phyloP scores from a whole-genome alignment of 2,797 vertebrate genomes.

The Eupleurogrammus muticus region DNA sequence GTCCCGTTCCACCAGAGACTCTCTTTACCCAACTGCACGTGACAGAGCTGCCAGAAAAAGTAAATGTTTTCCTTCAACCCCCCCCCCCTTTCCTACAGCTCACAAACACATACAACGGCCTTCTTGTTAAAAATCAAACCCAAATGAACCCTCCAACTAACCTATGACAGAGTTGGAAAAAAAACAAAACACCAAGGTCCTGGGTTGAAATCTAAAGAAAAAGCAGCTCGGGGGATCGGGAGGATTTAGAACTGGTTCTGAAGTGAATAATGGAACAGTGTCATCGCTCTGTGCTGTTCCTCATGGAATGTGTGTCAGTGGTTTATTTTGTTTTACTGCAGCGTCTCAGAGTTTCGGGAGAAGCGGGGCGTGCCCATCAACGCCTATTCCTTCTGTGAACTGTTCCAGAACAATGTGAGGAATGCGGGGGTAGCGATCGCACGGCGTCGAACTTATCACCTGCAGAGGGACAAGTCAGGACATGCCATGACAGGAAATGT shows the following conservation, averaged over 20 bases:
- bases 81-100: constrained; percentile 18
- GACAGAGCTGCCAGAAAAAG: constrained; percentile 22
- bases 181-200: neutral
- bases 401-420: constrained; percentile 45
- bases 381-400: constrained; percentile 6
- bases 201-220: constrained; percentile 5
- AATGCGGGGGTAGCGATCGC: constrained; percentile 59
- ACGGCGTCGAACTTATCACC: neutral
- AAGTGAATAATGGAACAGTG: constrained; percentile 32
- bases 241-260: constrained; percentile 22
- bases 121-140: neutral
- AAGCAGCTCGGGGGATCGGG: constrained; percentile 8
- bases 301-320: constrained; percentile 16
- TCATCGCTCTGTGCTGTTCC: constrained; percentile 7
- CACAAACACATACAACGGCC: neutral
- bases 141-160: neutral
- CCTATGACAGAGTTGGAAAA: neutral
- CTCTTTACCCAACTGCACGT: neutral
- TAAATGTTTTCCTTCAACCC: constrained; percentile 43
- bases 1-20: constrained; percentile 8
- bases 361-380: constrained; percentile 5
- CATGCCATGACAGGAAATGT: constrained; percentile 26
- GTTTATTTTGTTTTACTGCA: constrained; percentile 1
- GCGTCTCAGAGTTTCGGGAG: neutral
- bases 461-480: constrained; percentile 48